phyloP scores from a whole-genome alignment of 2,113 vertebrate genomes.

The Pangasianodon gigas region DNA sequence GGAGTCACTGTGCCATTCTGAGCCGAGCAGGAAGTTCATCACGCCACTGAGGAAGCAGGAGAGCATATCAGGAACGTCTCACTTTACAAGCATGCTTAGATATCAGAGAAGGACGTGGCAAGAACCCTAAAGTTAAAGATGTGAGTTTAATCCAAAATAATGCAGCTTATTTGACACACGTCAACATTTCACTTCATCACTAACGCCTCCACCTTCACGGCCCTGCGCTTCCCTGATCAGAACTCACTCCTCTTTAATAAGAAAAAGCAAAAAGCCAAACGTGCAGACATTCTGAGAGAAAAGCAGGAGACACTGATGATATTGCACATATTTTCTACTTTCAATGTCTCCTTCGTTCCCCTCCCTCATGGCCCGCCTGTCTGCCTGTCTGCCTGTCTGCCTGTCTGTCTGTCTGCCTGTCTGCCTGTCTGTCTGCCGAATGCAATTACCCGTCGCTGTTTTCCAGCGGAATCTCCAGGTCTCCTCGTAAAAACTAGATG shows the following conservation, averaged over 20 bases:
- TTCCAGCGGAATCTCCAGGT: slow-evolving; percentile 57
- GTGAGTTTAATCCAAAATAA: background rate
- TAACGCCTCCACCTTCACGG: background rate
- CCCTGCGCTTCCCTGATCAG: background rate
- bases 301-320: background rate
- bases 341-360: background rate
- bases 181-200: background rate
- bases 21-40: too few species aligned
- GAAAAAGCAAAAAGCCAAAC: background rate
- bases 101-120: background rate
- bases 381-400: background rate
- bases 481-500: slow-evolving; percentile 43
- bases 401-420: slow-evolving; percentile 48
- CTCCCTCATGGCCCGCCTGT: slow-evolving; percentile 39
- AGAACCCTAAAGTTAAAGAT: background rate
- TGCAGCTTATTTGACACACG: background rate
- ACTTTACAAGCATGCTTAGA: background rate
- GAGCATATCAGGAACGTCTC: background rate
- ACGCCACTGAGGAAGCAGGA: too few species aligned
- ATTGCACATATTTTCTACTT: background rate
- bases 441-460: slow-evolving; percentile 69
- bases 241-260: background rate
- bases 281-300: background rate
- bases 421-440: slow-evolving; percentile 61
- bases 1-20: too few species aligned